Base-by-base conservation (phyloP, 1,140 invertebrate species). In the Drosophila parvula region DNA sequence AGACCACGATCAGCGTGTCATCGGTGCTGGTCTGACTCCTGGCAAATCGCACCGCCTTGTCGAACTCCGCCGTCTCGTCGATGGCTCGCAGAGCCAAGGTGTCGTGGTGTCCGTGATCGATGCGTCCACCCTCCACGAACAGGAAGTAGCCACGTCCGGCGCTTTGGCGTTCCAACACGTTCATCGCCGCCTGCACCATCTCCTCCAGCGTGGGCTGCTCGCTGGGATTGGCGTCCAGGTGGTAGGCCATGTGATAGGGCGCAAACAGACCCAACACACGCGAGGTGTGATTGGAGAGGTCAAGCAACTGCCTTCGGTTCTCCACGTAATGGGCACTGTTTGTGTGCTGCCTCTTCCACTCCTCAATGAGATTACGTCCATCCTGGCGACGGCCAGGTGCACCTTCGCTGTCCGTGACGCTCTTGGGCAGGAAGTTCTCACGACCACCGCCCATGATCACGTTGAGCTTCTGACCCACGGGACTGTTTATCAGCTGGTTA, bases 361-460 rank as follows among this genome's bases (percentile, higher is more conserved):
- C 95, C 68, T 96, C 94, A 40, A 96, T 95, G 41, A 96, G 92
- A 92, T 96, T 95, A 65, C 95, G 92, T 4, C 95, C 95, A 79
- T 96, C 95, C 12, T 94, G 78, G 60, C 96, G 92, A 75, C 94
- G 92, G 1, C 93, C 93, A 5, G 69, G 51, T 0, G 48, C 45
- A 2, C 79, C 81, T 27, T 32, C 75, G 0, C 22, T 60, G 65
- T 94, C 94, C 8, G 75, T 81, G 5, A 79, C 63, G 11, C 64
- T 43, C 1, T 57, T 44, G 0, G 96, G 95, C 5, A 96, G 90
- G 70, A 97, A 95, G 79, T 96, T 95, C 16, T 94, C 91, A 40
- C 96, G 92, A 1, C 96, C 96, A 41, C 96, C 96, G 6, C 96
- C 96, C 67, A 97, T 91, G 34, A 96, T 94, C 0, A 97, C 95